phyloP scores from a whole-genome alignment of 2,113 vertebrate species.

The Sturnus vulgaris region DNA sequence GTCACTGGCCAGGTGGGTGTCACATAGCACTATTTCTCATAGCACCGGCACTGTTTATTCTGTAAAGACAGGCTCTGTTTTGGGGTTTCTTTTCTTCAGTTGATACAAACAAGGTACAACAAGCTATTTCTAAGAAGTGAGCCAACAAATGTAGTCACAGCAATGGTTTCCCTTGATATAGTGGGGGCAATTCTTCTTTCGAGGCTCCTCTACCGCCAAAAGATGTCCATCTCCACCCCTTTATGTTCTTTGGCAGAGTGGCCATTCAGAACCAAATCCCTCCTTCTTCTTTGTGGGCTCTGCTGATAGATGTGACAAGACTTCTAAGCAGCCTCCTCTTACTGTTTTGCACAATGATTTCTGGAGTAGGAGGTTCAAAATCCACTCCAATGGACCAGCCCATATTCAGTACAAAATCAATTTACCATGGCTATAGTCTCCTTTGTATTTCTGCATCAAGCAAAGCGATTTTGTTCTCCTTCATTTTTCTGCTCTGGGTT shows the following conservation, averaged over 20 bases:
- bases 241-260: slow-evolving; percentile 63
- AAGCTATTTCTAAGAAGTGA: not conserved
- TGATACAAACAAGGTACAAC: not conserved
- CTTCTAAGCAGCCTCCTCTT: slow-evolving; percentile 64
- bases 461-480: slow-evolving; percentile 28
- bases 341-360: slow-evolving; percentile 68
- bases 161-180: not conserved
- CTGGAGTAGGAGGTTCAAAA: slow-evolving; percentile 58
- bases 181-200: slow-evolving; percentile 26
- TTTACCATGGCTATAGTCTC: slow-evolving; percentile 62
- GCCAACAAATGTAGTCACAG: not conserved
- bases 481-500: slow-evolving; percentile 16
- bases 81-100: not conserved
- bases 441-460: slow-evolving; percentile 53
- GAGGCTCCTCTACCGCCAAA: slow-evolving; percentile 37
- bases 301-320: slow-evolving; percentile 71
- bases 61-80: not conserved
- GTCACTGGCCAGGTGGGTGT: not conserved
- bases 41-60: not conserved
- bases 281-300: slow-evolving; percentile 36
- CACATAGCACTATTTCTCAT: not conserved
- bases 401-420: slow-evolving; percentile 67
- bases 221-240: slow-evolving; percentile 48
- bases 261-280: slow-evolving; percentile 60
- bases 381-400: slow-evolving; percentile 52